Conservation (phyloP, 1,140 invertebrate species). For the Platyscapa corneri region DNA sequence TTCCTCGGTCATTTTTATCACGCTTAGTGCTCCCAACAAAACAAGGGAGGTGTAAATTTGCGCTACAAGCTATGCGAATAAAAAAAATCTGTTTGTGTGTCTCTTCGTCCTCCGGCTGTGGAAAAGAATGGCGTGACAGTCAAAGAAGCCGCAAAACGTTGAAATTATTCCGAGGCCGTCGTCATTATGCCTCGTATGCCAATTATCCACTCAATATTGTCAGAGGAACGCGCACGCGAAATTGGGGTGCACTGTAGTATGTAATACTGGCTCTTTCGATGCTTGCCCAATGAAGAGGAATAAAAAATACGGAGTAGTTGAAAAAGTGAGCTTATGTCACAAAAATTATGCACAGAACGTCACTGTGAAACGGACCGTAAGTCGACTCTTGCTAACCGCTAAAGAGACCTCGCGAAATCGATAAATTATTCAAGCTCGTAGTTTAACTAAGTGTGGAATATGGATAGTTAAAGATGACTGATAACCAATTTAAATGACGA, state of each 20-base stretch:
- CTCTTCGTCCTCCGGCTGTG: too few species aligned
- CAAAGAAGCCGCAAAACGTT: conserved; percentile 64
- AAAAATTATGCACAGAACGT: background rate
- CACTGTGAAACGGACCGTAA: background rate
- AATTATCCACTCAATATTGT: conserved; percentile 65
- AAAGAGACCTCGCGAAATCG: too few species aligned
- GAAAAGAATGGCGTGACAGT: conserved; percentile 64
- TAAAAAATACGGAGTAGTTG: background rate
- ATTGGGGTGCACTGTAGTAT: background rate
- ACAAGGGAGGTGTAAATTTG: conserved; percentile 25
- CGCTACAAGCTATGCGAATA: background rate
- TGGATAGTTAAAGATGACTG: too few species aligned
- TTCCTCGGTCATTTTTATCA: conserved; percentile 23
- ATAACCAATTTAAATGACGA: too few species aligned
- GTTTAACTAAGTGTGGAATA: too few species aligned
- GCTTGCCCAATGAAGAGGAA: background rate
- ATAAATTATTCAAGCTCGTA: too few species aligned
- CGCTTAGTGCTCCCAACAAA: background rate
- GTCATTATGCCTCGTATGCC: conserved; percentile 64
- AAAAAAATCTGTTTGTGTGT: background rate
- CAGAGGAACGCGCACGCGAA: conserved; percentile 10
- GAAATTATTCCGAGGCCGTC: conserved; percentile 67
- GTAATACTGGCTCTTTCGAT: background rate
- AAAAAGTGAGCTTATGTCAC: background rate
- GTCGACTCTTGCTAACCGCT: too few species aligned